These are phyloP conservation scores for Lithophane ornitopus DNA, from an alignment of 2,888 invertebrate species.

Conservation along the genomic window DNA sequence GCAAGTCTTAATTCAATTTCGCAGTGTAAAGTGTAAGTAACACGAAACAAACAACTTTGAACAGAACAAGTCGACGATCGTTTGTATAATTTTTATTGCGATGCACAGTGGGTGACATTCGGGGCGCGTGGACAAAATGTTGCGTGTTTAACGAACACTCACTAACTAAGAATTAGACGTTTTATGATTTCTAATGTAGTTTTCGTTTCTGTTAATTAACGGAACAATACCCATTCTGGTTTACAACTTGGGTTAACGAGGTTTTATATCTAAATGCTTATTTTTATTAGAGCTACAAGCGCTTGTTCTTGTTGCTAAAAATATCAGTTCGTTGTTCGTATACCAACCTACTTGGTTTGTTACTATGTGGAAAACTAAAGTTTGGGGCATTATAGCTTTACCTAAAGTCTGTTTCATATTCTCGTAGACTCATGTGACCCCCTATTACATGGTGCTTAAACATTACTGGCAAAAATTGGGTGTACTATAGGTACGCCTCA, in stretches of 20 bases:
- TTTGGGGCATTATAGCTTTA: not conserved
- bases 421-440: too few relatives aligned
- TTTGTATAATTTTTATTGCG: constrained; percentile 55
- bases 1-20: constrained; percentile 67
- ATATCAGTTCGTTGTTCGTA: constrained; percentile 21
- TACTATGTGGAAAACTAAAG: not conserved
- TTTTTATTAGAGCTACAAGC: constrained; percentile 51
- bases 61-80: constrained; percentile 46
- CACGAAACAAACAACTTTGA: constrained; percentile 59
- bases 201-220: constrained; percentile 75
- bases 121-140: constrained; percentile 42
- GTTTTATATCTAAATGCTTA: constrained; percentile 59
- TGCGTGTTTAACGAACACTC: constrained; percentile 69
- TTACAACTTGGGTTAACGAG: constrained; percentile 62
- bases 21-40: constrained; percentile 62
- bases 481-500: not conserved
- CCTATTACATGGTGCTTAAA: not conserved
- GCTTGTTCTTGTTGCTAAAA: constrained; percentile 30
- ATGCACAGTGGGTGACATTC: constrained; percentile 47
- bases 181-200: constrained; percentile 73
- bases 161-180: constrained; percentile 74
- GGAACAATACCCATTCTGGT: constrained; percentile 70
- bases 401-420: not conserved
- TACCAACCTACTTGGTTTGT: not conserved
- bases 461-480: not conserved